These are phyloP conservation scores for Caenorhabditis uteleia DNA, from an alignment of 2,888 invertebrate genomes.

Conservation along the genomic window DNA sequence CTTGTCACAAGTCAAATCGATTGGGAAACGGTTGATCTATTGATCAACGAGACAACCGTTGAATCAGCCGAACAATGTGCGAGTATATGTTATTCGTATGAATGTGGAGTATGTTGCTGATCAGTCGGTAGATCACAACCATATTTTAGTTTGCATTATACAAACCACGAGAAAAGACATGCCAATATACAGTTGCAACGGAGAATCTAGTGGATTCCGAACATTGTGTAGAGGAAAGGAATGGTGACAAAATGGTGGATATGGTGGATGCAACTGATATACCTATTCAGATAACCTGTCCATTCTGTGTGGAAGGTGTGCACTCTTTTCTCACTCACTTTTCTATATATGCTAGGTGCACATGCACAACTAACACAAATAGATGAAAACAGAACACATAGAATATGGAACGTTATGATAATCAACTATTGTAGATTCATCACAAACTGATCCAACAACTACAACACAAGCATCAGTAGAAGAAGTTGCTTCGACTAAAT, in stretches of 20 bases:
- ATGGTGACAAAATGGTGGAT: slow-evolving; percentile 29
- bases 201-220: slow-evolving; percentile 47
- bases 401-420: not conserved
- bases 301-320: slow-evolving; percentile 9
- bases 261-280: slow-evolving; percentile 16
- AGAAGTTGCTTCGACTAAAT: slow-evolving; percentile 16
- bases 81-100: slow-evolving; percentile 41
- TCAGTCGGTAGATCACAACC: too few relatives aligned
- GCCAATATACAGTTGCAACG: slow-evolving; percentile 55
- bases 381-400: not conserved
- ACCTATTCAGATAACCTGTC: slow-evolving; percentile 22
- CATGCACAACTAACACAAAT: slow-evolving; percentile 1
- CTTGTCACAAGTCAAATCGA: slow-evolving; percentile 42
- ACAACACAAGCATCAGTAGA: slow-evolving; percentile 5
- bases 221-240: slow-evolving; percentile 24
- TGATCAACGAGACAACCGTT: slow-evolving; percentile 49
- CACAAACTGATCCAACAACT: slow-evolving; percentile 10
- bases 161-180: slow-evolving; percentile 36
- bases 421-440: slow-evolving; percentile 1
- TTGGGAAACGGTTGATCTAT: slow-evolving; percentile 53
- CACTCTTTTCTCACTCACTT: not conserved
- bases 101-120: slow-evolving; percentile 56
- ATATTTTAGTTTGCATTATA: slow-evolving; percentile 50
- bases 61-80: slow-evolving; percentile 52
- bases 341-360: not conserved